Base-by-base conservation (phyloP, 2,797 vertebrate genomes). In the Lutjanus campechanus region DNA sequence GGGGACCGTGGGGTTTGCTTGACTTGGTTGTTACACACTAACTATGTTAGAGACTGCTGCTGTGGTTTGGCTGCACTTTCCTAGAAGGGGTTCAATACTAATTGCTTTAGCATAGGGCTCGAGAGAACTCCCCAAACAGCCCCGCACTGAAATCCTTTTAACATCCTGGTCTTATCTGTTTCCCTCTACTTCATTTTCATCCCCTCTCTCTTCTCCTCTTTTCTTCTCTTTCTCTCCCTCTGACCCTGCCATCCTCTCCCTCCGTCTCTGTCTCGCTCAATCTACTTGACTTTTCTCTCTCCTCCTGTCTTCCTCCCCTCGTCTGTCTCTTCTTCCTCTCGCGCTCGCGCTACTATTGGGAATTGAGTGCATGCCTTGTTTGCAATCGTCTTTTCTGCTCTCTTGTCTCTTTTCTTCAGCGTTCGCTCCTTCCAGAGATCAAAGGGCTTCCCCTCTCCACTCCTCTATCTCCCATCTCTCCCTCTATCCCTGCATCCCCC, bases 11-110 rank as follows among this genome's bases (percentile, higher is more conserved):
- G 87, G 85, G 85, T 89, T 86, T 82, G 82, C 85, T 87, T 72
- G 85, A 87, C 87, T 89, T 86, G 89, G 89, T 93, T 91, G 87
- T 88, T 90, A 79, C 84, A 81, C 82, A 40, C 89, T 95, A 94
- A 95, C 91, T 76, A 73, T 68, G 87, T 93, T 90, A 90, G 90
- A 87, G 89, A 73, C 80, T 75, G 84, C 84, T 56, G 69, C 90
- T 91, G 92, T 85, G 91, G 88, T 93, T 89, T 74, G 88, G 73
- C 88, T 84, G 84, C 77, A 63, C 86, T 93, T 92, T 95, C 88
- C 90, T 93, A 88, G 88, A 93, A 90, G 92, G 79, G 87, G 88
- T 90, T 95, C 95, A 85, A 92, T 96, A 88, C 92, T 95, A 96
- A 96, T 96, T 95, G 93, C 91, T 95, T 95, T 93, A 95, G 92